These are phyloP conservation scores for Lindbergichthys nudifrons DNA, from an alignment of 2,797 vertebrate genomes.

Conservation along the genomic window DNA sequence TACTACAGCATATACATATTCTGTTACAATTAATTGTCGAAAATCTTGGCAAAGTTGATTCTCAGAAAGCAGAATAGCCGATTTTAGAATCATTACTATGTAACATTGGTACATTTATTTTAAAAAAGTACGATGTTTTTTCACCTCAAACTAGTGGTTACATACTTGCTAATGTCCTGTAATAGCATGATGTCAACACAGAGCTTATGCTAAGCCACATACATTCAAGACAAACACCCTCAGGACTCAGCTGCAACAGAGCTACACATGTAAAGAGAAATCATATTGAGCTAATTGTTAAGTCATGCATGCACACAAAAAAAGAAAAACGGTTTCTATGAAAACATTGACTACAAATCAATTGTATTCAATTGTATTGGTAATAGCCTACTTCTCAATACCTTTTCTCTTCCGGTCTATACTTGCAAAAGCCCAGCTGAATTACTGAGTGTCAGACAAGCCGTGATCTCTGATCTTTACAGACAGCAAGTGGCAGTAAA, in stretches of 20 bases:
- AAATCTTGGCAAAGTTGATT: too few species aligned
- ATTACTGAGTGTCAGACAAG: constrained; percentile 80
- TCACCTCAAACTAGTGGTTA: neutral
- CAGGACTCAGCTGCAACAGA: constrained; percentile 31
- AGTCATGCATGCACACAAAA: constrained; percentile 25
- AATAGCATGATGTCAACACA: constrained; percentile 30
- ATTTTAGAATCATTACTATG: neutral
- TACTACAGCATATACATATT: neutral
- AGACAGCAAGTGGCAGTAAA: constrained; percentile 88
- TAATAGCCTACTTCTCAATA: constrained; percentile 10
- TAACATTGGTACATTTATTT: neutral
- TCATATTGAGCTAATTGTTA: constrained; percentile 47
- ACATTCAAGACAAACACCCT: constrained; percentile 22
- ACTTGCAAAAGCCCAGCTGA: constrained; percentile 61
- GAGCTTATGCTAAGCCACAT: constrained; percentile 33
- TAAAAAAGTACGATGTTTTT: neutral
- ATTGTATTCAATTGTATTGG: constrained; percentile 27
- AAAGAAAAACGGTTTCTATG: constrained; percentile 1
- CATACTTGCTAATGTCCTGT: neutral
- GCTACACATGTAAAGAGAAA: neutral
- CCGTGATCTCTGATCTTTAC: constrained; percentile 82
- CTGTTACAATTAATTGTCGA: neutral
- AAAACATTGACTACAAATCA: constrained; percentile 28
- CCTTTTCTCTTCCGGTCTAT: constrained; percentile 12
- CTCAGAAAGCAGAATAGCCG: too few species aligned